Base-by-base conservation (phyloP, 2,888 invertebrate species). In the Brachynemurus nebulosus region DNA sequence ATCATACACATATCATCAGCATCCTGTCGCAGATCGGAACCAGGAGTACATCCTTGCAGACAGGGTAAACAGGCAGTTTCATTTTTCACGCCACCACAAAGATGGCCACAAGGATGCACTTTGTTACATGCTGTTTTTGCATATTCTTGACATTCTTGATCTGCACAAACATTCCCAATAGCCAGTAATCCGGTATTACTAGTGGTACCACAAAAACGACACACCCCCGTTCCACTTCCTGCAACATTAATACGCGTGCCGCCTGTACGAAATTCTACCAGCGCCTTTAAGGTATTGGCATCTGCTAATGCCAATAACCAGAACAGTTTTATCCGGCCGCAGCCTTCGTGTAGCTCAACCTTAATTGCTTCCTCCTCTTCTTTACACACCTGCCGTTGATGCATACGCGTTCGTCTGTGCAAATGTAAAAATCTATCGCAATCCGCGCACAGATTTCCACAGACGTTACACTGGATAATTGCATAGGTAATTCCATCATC, bases 1-100 rank as follows among this genome's bases (percentile, higher is more conserved):
- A 97, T 91, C 90, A 97, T 96, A 66, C 97, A 97, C 91, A 97
- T 93, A 61, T 97, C 97, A 58, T 97, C 97, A 0, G 91, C 91
- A 63, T 97, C 97, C 64, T 97, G 97, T 12, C 89, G 82, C 41
- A 96, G 69, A 44, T 54, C 61, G 35, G 55, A 52, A 8, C 63
- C 62, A 1, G 66, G 58, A 12, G 67, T 67, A 59, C 95, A 95
- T 2, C 92, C 83, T 55, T 85, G 81, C 51, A 97, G 68, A 59
- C 97, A 97, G 1, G 95, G 92, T 53, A 96, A 67, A 59, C 96
- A 97, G 41, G 67, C 65, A 7, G 71, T 68, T 65, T 97, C 96
- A 51, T 80, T 80, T 18, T 76, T 71, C n/a, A 96, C 88, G 11
- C 97, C 97, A 2, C 92, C 90, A 64, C 97, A 97, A 57, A 81